phyloP scores from a whole-genome alignment of 1,140 invertebrate species.

The Drosophila leontia region DNA sequence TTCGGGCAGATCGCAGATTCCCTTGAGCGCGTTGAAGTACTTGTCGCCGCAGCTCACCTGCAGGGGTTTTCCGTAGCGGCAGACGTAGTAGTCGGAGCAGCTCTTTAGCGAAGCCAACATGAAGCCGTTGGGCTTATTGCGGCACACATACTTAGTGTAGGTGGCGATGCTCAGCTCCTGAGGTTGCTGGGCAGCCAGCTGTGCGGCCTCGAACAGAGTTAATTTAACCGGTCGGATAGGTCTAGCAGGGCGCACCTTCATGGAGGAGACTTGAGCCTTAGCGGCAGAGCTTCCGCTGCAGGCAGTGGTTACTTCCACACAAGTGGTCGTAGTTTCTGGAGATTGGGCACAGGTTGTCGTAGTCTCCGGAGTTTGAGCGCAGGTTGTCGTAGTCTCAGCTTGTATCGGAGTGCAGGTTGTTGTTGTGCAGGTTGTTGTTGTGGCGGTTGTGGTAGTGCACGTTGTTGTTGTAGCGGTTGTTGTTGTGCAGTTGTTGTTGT shows the following conservation, averaged over 20 bases:
- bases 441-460: constrained; percentile 9
- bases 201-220: constrained; percentile 14
- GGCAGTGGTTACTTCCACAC: constrained; percentile 20
- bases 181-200: constrained; percentile 2
- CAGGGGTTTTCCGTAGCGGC: constrained; percentile 65
- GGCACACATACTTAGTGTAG: constrained; percentile 68
- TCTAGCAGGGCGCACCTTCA: constrained; percentile 40
- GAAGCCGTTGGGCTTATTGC: constrained; percentile 73
- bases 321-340: constrained; percentile 11
- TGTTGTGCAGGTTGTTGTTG: constrained; percentile 11
- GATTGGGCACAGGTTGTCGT: constrained; percentile 22
- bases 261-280: constrained; percentile 14
- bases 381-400: not conserved
- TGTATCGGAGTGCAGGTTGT: not conserved
- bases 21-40: constrained; percentile 77
- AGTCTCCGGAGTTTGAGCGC: not conserved
- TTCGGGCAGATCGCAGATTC: constrained; percentile 76
- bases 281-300: constrained; percentile 9
- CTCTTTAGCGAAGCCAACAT: constrained; percentile 73
- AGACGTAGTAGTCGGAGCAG: constrained; percentile 78
- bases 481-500: constrained; percentile 30
- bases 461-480: constrained; percentile 34
- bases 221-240: constrained; percentile 7
- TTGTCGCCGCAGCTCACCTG: constrained; percentile 66
- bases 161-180: constrained; percentile 49